A percentile compares a stretch with the other conserved stretches of the same genome.
Conservation (phyloP, 2,888 invertebrate species). For the Meganola albula region DNA sequence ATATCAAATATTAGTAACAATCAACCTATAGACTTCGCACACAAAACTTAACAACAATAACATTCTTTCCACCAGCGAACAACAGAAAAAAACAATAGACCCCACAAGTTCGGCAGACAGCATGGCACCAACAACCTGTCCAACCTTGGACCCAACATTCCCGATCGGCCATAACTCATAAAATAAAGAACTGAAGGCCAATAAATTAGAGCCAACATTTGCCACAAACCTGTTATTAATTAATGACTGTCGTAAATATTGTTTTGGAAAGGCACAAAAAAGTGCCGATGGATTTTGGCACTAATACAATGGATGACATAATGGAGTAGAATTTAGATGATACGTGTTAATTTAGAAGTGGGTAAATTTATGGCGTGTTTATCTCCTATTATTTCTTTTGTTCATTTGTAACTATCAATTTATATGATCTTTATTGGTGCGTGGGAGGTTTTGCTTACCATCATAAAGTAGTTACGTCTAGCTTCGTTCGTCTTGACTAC, state of each 20-base stretch:
- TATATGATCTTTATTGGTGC: constrained; percentile 7
- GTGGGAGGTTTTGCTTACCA: neutral
- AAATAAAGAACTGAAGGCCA: constrained; percentile 16
- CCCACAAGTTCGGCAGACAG: constrained; percentile 39
- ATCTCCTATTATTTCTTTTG: constrained; percentile 17
- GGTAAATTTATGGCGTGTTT: constrained; percentile 14
- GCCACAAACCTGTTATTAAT: constrained; percentile 33
- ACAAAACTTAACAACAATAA: too few species aligned
- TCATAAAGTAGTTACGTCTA: too few species aligned
- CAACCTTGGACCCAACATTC: constrained; percentile 15
- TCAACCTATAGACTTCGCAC: too few species aligned
- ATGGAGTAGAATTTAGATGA: constrained; percentile 24
- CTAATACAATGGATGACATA: constrained; percentile 23
- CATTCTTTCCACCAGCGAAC: constrained; percentile 12
- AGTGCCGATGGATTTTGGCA: constrained; percentile 32
- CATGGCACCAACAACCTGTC: constrained; percentile 22
- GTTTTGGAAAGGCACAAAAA: constrained; percentile 37
- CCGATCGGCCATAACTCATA: constrained; percentile 15
- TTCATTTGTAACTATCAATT: constrained; percentile 8
- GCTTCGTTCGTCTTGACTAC: too few species aligned
- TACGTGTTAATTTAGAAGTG: constrained; percentile 43
- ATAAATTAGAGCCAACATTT: constrained; percentile 24
- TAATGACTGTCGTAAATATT: constrained; percentile 48
- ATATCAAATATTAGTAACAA: too few species aligned
- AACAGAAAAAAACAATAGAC: constrained; percentile 20